Evolutionary conservation across 2,888 invertebrate genomes (phyloP).

Genomic region (Tenthredo notha): DNA sequence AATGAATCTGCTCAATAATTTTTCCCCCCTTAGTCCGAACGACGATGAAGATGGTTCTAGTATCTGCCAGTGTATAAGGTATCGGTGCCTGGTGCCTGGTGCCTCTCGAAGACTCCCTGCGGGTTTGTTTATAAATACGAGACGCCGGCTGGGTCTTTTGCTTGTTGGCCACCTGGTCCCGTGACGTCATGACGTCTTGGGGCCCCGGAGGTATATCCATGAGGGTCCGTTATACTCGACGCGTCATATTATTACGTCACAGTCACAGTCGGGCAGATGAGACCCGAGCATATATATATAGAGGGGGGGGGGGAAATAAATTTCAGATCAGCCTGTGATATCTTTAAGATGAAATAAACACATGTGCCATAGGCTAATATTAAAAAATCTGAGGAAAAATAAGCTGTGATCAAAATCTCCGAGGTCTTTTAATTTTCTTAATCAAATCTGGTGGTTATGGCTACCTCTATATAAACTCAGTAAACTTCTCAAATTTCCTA

Average conservation of each 20-base stretch:
- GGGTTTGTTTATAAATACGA: slow-evolving; percentile 46
- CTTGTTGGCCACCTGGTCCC: slow-evolving; percentile 41
- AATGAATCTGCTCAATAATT: slow-evolving; percentile 7
- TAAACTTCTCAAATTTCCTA: slow-evolving; percentile 30
- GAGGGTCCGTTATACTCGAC: slow-evolving; percentile 33
- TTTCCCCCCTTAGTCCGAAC: background rate
- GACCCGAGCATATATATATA: background rate
- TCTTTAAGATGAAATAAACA: background rate
- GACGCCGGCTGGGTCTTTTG: slow-evolving; percentile 17
- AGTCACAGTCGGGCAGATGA: background rate
- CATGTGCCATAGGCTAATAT: background rate
- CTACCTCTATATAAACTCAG: background rate
- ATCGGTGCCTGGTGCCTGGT: background rate
- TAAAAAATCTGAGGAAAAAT: background rate
- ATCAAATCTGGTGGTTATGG: background rate
- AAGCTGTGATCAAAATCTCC: background rate
- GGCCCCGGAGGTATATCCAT: slow-evolving; percentile 3
- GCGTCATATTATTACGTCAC: slow-evolving; percentile 43
- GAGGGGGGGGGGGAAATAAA: background rate
- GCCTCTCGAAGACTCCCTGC: slow-evolving; percentile 23
- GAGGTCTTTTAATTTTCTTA: background rate
- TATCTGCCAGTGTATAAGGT: background rate
- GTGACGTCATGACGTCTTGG: slow-evolving; percentile 38
- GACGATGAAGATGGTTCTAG: background rate
- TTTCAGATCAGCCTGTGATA: background rate